phyloP scores from a whole-genome alignment of 2,797 vertebrate genomes.

The Odontamblyopus lacepedii region DNA sequence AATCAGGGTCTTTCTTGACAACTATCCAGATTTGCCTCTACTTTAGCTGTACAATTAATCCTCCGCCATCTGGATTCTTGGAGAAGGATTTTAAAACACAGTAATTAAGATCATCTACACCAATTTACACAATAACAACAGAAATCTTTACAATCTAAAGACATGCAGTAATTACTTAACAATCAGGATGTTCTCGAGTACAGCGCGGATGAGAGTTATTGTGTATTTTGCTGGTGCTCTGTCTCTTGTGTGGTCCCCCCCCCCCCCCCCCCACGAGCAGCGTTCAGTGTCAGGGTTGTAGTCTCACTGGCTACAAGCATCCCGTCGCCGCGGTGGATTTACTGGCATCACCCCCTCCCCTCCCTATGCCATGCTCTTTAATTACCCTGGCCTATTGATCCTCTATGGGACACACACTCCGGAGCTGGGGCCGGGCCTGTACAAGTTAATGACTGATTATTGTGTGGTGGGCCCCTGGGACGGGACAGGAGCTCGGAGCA shows the following conservation, averaged over 20 bases:
- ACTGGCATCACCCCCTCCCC: constrained; percentile 72
- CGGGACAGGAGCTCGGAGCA: constrained; percentile 41
- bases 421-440: constrained; percentile 69
- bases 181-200: constrained; percentile 9
- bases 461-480: constrained; percentile 60
- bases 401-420: constrained; percentile 69
- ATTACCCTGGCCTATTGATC: constrained; percentile 86
- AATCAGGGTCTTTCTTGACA: constrained; percentile 63
- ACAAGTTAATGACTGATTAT: constrained; percentile 82
- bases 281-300: constrained; percentile 70
- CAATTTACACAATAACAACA: constrained; percentile 56
- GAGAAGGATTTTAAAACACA: constrained; percentile 55
- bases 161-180: constrained; percentile 34
- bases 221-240: constrained; percentile 10
- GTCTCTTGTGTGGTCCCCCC: constrained; percentile 40
- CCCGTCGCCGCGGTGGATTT: constrained; percentile 77
- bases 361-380: constrained; percentile 75
- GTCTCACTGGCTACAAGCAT: constrained; percentile 76
- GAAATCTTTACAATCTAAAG: constrained; percentile 21
- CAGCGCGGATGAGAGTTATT: constrained; percentile 20
- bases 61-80: constrained; percentile 38
- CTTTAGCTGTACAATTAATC: constrained; percentile 65
- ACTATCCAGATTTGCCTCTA: constrained; percentile 61
- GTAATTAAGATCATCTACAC: constrained; percentile 59
- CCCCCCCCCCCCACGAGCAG: constrained; percentile 36